A percentile compares a stretch with the other conserved stretches of the same genome.
These are phyloP conservation scores for Aldrovandia affinis DNA, from an alignment of 2,797 vertebrate species.

Conservation along the genomic window DNA sequence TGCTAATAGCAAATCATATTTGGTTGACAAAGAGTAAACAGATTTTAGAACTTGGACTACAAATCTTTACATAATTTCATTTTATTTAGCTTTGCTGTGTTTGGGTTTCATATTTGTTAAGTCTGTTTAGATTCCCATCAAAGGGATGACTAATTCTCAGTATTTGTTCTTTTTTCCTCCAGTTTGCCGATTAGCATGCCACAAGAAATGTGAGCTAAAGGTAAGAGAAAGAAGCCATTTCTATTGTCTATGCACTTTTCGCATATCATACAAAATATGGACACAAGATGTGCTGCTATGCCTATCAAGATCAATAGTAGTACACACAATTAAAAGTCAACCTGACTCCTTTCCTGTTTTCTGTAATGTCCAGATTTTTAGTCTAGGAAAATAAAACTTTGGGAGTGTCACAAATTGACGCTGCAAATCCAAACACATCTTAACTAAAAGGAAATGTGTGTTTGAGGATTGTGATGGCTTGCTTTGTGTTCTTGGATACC, in stretches of 20 bases:
- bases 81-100: background rate
- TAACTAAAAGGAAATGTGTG: background rate
- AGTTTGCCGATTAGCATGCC: conserved; percentile 74
- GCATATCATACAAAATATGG: too few relatives aligned
- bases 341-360: too few relatives aligned
- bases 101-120: background rate
- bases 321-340: too few relatives aligned
- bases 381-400: too few relatives aligned
- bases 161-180: conserved; percentile 32
- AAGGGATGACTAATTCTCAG: background rate
- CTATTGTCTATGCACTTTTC: too few relatives aligned
- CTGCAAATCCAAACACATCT: background rate
- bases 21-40: too few relatives aligned
- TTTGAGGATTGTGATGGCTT: background rate
- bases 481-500: background rate
- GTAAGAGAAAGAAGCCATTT: conserved; percentile 54
- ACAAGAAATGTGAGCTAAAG: conserved; percentile 76
- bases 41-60: too few relatives aligned
- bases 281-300: too few relatives aligned
- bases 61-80: conserved; percentile 1
- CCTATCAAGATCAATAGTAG: too few relatives aligned
- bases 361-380: too few relatives aligned
- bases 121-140: background rate
- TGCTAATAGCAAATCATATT: too few relatives aligned
- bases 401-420: too few relatives aligned